Evolutionary conservation across 2,888 invertebrate species (phyloP), one percentile per base, ranked within the genome.

Genomic region (Erebia palarica): DNA sequence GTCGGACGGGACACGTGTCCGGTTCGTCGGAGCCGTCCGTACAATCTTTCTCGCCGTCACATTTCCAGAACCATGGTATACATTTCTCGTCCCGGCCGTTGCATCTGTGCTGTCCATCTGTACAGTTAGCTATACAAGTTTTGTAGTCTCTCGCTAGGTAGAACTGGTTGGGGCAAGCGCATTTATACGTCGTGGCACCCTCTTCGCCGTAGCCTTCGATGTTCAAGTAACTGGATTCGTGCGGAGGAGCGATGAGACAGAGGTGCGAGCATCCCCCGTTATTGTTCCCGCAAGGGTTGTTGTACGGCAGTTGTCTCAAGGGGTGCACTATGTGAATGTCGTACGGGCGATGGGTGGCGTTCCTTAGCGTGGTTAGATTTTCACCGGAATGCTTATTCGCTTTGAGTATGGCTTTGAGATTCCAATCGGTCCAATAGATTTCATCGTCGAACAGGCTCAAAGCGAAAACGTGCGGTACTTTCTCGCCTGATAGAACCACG

Each of bases 361-460:
- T 99, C 67, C 98, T 91, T 1, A 99, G 90, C 1, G 96, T 90
- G 65, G 94, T 95, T 68, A 97, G 91, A 78, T 97, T 95, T 76
- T 95, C 94, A 42, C 97, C 97, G 0, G 97, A 97, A 86, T 97
- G 98, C 87, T 99, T 99, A 82, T 98, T 96, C 0, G 99, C 98
- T 78, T 96, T 95, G 77, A 96, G 96, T 68, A 99, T 97, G 0
- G 97, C 97, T 86, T 98, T 98, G 65, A 98, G 90, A 86, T 99
- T 99, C 99, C 99, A 99, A 86, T 99, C 99, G 0, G 99, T 98
- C 99, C 99, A 99, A 90, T 96, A 99, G 21, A 97, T 94, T 79
- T 94, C 96, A 81, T 99, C 98, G 82, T 99, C 99, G 85, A 99
- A 99, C 0, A 99, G 94, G 11, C 97, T 96, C 60, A 99, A 92